Percentiles rank a stretch among this genome's conserved stretches.
Conservation (phyloP, 2,113 vertebrate species). For the Camelus dromedarius region DNA sequence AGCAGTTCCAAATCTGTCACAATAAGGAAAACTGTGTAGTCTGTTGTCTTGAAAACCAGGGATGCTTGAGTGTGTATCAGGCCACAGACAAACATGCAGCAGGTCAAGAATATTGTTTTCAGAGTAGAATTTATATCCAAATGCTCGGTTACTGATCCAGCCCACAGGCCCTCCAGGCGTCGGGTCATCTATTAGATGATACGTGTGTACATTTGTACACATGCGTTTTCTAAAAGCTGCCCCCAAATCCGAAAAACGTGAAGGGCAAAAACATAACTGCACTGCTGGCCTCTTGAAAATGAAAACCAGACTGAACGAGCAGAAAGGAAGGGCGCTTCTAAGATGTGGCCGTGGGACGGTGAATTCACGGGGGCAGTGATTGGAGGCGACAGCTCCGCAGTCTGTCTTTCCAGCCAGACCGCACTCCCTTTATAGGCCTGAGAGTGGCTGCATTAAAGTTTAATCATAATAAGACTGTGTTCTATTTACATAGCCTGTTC, state of each 20-base stretch:
- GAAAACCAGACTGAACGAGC: conserved; percentile 9
- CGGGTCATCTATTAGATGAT: background rate
- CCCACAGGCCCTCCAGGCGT: background rate
- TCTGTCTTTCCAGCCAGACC: background rate
- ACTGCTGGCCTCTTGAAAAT: conserved; percentile 32
- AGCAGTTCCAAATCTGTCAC: conserved; percentile 69
- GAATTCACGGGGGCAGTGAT: background rate
- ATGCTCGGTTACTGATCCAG: background rate
- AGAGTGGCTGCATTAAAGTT: background rate
- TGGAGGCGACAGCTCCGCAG: background rate
- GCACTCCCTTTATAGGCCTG: background rate
- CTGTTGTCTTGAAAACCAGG: conserved; percentile 58
- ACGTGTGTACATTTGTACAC: background rate
- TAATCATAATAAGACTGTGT: background rate
- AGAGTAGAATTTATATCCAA: background rate
- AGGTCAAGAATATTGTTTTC: conserved; percentile 15
- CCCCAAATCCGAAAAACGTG: background rate
- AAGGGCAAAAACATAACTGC: conserved; percentile 1
- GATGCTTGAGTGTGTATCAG: background rate
- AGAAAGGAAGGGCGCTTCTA: background rate
- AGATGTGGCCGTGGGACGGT: background rate
- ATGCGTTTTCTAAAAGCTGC: conserved; percentile 53
- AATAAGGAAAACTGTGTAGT: conserved; percentile 51
- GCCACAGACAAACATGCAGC: background rate
- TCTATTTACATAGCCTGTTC: conserved; percentile 28